Percentiles rank a stretch among this genome's conserved stretches.
Evolutionary conservation across 2,113 vertebrate genomes (phyloP).

Genomic region (Rousettus leschenaultii): DNA sequence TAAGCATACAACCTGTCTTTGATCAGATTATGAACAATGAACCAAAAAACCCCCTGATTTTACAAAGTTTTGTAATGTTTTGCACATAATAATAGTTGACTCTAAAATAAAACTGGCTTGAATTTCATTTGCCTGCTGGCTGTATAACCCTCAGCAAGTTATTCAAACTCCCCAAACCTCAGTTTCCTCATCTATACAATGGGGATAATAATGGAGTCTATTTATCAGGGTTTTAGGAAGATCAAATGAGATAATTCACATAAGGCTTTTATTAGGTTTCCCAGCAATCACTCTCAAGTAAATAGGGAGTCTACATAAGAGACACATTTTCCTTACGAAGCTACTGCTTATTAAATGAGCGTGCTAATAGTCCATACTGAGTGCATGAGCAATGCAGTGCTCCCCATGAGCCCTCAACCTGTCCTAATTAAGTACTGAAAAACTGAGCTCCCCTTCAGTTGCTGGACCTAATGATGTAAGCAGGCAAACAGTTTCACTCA

Average conservation of each 20-base stretch:
- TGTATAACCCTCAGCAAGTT: neutral
- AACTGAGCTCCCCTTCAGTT: neutral
- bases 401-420: neutral
- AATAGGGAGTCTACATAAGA: neutral
- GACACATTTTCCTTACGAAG: neutral
- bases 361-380: neutral
- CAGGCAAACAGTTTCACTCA: neutral
- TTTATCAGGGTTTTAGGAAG: neutral
- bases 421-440: neutral
- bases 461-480: neutral
- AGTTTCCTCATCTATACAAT: neutral
- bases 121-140: neutral
- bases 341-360: neutral
- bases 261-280: neutral
- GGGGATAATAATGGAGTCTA: neutral
- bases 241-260: neutral
- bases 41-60: neutral
- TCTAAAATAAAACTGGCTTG: neutral
- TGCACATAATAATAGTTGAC: neutral
- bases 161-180: neutral
- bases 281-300: neutral
- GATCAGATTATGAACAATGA: neutral
- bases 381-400: neutral
- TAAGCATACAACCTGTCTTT: neutral
- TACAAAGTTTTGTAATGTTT: neutral